Conservation (phyloP, 2,797 vertebrate species). For the Eulemur albifrons region DNA sequence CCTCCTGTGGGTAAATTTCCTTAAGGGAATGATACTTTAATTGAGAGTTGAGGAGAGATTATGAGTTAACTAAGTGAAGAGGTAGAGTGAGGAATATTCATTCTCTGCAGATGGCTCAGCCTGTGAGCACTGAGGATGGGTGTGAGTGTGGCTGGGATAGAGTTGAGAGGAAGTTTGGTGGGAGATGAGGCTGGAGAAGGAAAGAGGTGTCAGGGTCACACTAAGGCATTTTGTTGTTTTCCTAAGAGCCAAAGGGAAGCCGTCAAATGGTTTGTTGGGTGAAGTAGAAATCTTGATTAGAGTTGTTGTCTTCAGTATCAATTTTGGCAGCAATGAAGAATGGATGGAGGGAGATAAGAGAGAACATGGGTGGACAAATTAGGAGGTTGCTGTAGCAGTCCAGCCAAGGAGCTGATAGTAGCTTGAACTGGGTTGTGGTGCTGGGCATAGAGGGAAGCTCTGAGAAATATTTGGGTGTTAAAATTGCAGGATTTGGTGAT, state of each 20-base stretch:
- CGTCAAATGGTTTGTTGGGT: background rate
- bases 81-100: background rate
- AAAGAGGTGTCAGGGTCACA: background rate
- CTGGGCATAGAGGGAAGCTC: background rate
- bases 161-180: background rate
- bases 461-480: constrained; percentile 28
- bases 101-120: background rate
- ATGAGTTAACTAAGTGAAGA: background rate
- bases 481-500: background rate
- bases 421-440: background rate
- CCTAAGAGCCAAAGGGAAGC: background rate
- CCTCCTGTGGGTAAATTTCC: background rate
- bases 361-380: background rate
- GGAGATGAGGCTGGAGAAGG: background rate
- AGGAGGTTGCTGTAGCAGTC: background rate
- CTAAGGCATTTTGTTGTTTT: background rate
- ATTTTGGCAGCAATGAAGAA: constrained; percentile 24
- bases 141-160: background rate
- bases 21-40: background rate
- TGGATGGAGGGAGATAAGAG: background rate
- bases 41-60: background rate
- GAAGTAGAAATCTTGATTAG: background rate
- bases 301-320: background rate
- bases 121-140: background rate
- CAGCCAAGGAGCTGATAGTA: background rate